Evolutionary conservation across 1,140 invertebrate genomes (phyloP).

Genomic region (Drosophila bocki): DNA sequence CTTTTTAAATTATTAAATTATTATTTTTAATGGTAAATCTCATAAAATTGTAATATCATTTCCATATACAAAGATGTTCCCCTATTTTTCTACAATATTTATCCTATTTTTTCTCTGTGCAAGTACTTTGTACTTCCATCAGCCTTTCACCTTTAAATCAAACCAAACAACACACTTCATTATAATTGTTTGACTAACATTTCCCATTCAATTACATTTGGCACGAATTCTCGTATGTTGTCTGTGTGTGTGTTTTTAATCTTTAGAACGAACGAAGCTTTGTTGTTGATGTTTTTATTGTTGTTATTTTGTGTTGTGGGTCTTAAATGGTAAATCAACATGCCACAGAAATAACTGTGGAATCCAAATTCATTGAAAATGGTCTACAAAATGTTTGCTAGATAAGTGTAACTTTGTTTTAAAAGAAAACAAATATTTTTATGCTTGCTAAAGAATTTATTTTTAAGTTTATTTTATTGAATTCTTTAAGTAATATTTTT

Average conservation of each 20-base stretch:
- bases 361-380: constrained; percentile 8
- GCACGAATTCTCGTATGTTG: constrained; percentile 50
- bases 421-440: not conserved
- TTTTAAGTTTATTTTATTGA: not conserved
- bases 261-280: not conserved
- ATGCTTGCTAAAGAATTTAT: not conserved
- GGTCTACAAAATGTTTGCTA: not conserved
- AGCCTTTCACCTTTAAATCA: constrained; percentile 11
- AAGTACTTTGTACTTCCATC: constrained; percentile 20
- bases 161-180: constrained; percentile 59
- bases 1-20: not conserved
- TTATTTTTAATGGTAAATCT: not conserved
- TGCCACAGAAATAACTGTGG: constrained; percentile 3
- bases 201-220: constrained; percentile 58
- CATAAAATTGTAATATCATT: too few relatives aligned
- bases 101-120: constrained; percentile 11
- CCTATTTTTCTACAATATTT: not conserved
- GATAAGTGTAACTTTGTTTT: too few relatives aligned
- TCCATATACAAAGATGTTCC: not conserved
- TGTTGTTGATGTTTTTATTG: constrained; percentile 8
- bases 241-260: constrained; percentile 15
- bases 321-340: constrained; percentile 20
- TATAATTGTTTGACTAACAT: constrained; percentile 68
- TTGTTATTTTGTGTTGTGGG: constrained; percentile 9
- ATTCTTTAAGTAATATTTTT: not conserved